Conservation (phyloP, 2,888 invertebrate species). For the Cremastobaeus sp. region DNA sequence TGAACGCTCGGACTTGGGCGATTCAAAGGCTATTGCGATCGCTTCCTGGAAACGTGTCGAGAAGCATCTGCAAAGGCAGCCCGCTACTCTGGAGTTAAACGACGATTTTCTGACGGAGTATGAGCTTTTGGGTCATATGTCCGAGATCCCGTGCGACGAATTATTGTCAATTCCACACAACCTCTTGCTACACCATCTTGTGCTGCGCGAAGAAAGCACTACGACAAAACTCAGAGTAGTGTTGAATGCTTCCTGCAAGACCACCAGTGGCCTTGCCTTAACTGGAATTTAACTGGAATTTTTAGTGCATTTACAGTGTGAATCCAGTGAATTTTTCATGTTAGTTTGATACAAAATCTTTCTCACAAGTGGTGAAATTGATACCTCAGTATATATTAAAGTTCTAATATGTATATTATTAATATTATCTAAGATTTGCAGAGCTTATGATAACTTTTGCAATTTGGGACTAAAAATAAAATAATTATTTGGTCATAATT, state of each 20-base stretch:
- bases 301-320: too few species aligned
- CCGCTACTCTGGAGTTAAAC: background rate
- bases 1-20: background rate
- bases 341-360: too few species aligned
- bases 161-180: background rate
- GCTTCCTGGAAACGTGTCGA: background rate
- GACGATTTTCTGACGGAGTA: background rate
- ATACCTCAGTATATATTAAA: too few species aligned
- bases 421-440: too few species aligned
- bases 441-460: too few species aligned
- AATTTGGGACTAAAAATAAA: too few species aligned
- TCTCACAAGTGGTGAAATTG: too few species aligned
- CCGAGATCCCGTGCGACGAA: background rate
- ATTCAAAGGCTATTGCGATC: background rate
- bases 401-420: too few species aligned
- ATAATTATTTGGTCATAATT: too few species aligned
- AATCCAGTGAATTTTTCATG: too few species aligned
- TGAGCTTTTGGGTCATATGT: conserved; percentile 1
- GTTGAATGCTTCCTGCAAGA: conserved; percentile 2
- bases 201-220: background rate
- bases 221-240: conserved; percentile 6
- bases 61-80: background rate
- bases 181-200: conserved; percentile 2
- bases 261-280: background rate
- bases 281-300: conserved; percentile 16